phyloP scores from a whole-genome alignment of 2,113 vertebrate species.

The Sinocyclocheilus rhinocerous region DNA sequence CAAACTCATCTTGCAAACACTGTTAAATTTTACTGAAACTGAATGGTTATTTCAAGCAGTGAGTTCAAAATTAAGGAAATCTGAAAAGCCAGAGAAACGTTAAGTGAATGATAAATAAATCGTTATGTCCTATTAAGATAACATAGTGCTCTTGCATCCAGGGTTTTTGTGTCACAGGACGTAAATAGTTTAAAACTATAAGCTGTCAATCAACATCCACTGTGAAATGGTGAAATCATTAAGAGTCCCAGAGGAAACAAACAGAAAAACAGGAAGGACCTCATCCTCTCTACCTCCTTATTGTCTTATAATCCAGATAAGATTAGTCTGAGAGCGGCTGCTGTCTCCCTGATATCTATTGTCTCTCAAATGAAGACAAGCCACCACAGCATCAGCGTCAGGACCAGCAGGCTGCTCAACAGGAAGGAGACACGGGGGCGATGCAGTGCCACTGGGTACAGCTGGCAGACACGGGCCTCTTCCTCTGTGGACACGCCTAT shows the following conservation, averaged over 20 bases:
- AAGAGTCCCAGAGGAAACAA: neutral
- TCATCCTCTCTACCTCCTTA: neutral
- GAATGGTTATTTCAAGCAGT: neutral
- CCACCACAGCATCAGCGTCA: conserved; percentile 87
- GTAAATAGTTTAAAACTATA: neutral
- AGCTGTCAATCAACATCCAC: neutral
- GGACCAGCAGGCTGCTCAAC: conserved; percentile 84
- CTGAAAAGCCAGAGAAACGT: neutral
- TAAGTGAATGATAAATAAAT: neutral
- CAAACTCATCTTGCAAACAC: neutral
- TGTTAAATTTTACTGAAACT: neutral
- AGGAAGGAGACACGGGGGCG: conserved; percentile 80
- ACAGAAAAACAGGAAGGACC: neutral
- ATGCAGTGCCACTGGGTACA: conserved; percentile 78
- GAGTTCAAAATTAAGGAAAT: neutral
- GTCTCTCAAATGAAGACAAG: conserved; percentile 82
- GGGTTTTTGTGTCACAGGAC: neutral
- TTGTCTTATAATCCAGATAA: neutral
- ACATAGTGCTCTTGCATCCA: neutral
- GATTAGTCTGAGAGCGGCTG: neutral
- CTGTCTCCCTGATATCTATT: neutral
- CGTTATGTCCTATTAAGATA: neutral
- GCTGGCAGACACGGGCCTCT: conserved; percentile 75
- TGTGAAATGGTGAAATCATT: neutral
- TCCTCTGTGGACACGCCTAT: conserved; percentile 83